These are phyloP conservation scores for Steinernema khuongi DNA, from an alignment of 1,140 invertebrate species.

Conservation along the genomic window DNA sequence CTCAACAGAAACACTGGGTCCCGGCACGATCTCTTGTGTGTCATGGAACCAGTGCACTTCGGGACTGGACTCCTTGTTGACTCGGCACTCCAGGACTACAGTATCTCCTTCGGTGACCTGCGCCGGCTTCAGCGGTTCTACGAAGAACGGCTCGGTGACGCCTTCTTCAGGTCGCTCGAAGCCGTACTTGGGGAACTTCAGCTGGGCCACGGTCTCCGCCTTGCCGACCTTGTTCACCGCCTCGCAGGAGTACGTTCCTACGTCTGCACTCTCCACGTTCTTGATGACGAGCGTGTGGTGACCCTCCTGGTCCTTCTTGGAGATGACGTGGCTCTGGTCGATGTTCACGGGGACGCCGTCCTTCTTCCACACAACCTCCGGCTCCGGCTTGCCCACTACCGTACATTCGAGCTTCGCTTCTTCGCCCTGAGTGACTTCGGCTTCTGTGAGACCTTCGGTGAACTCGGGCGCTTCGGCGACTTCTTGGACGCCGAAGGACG, in stretches of 20 bases:
- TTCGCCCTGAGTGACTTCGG: constrained; percentile 46
- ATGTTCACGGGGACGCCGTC: constrained; percentile 33
- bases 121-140: constrained; percentile 40
- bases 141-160: constrained; percentile 36
- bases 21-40: constrained; percentile 10
- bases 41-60: constrained; percentile 54
- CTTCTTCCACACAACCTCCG: constrained; percentile 55
- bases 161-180: constrained; percentile 34
- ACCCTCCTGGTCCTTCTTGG: constrained; percentile 32
- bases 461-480: constrained; percentile 58
- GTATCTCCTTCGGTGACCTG: constrained; percentile 46
- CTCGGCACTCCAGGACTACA: constrained; percentile 45
- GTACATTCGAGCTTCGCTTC: constrained; percentile 69
- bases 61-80: constrained; percentile 50
- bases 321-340: constrained; percentile 31
- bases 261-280: constrained; percentile 21
- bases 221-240: constrained; percentile 48
- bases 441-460: constrained; percentile 55
- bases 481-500: constrained; percentile 38
- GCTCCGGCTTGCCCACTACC: constrained; percentile 75
- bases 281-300: constrained; percentile 33
- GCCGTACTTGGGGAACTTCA: constrained; percentile 51
- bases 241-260: constrained; percentile 40
- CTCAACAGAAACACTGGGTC: constrained; percentile 42
- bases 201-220: constrained; percentile 39